Conservation (phyloP, 2,113 vertebrate genomes). For the Neofelis nebulosa region DNA sequence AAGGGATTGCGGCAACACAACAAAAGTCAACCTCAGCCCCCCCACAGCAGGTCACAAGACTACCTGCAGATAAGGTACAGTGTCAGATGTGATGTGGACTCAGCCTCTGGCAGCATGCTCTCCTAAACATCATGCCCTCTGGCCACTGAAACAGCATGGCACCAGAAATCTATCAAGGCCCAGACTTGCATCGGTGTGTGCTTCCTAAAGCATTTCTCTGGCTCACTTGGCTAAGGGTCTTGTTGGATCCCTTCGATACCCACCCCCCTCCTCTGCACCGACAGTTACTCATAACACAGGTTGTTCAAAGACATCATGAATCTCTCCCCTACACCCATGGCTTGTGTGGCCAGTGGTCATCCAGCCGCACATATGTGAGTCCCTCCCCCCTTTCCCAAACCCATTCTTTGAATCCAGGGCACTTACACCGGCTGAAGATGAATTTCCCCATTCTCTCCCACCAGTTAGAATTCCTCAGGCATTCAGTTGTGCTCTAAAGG, state of each 20-base stretch:
- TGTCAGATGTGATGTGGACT: not conserved
- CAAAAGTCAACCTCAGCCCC: not conserved
- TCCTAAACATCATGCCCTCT: constrained; percentile 85
- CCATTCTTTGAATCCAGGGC: fast-evolving
- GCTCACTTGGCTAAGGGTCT: not conserved
- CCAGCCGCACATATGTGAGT: not conserved
- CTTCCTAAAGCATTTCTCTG: not conserved
- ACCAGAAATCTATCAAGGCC: not conserved
- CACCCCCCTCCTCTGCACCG: no score
- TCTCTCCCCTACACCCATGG: not conserved
- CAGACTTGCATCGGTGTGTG: not conserved
- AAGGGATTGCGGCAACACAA: not conserved
- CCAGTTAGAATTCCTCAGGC: constrained; percentile 81
- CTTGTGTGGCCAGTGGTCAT: not conserved
- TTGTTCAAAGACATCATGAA: not conserved
- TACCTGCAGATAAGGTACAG: not conserved
- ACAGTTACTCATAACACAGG: not conserved
- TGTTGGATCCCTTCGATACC: not conserved
- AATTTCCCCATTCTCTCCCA: constrained; percentile 90
- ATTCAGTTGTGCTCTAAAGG: constrained; percentile 82
- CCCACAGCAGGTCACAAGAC: not conserved
- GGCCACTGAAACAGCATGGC: constrained; percentile 82
- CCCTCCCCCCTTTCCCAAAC: not conserved
- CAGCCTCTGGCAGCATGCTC: not conserved
- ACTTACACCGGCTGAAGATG: constrained; percentile 89